Percentiles rank a stretch among this genome's conserved stretches.
These are phyloP conservation scores for Tanytarsus gracilentus DNA, from an alignment of 2,888 invertebrate species.

Conservation along the genomic window DNA sequence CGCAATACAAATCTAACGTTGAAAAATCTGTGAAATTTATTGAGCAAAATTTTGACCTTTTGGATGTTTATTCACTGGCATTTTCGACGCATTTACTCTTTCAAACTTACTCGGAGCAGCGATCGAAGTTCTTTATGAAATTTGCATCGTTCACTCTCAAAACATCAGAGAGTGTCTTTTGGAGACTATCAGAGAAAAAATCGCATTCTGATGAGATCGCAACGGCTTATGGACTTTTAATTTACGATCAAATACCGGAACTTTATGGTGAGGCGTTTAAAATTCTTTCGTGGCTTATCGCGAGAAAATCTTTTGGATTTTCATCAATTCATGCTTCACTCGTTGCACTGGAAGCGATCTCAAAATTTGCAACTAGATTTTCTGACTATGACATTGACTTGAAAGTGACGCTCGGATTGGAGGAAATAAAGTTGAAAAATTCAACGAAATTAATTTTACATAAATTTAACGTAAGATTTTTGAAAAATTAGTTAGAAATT, in stretches of 20 bases:
- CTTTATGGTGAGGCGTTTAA: conserved; percentile 6
- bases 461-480: neutral
- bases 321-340: conserved; percentile 58
- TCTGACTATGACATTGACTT: neutral
- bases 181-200: neutral
- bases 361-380: neutral
- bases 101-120: neutral
- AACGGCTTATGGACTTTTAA: neutral
- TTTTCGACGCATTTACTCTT: neutral
- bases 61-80: conserved; percentile 13
- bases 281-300: conserved; percentile 4
- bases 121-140: neutral
- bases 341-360: conserved; percentile 50
- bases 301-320: conserved; percentile 43
- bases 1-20: neutral
- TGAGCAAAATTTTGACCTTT: neutral
- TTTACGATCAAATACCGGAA: neutral
- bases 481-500: neutral
- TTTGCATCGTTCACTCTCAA: neutral
- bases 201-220: conserved; percentile 11
- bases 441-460: too few species aligned
- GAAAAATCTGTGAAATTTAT: conserved; percentile 2
- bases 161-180: neutral
- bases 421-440: too few species aligned
- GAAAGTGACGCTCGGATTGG: neutral